Evolutionary conservation across 2,113 vertebrate genomes (phyloP), one percentile per base, ranked within the genome.

Genomic region (Carollia perspicillata): DNA sequence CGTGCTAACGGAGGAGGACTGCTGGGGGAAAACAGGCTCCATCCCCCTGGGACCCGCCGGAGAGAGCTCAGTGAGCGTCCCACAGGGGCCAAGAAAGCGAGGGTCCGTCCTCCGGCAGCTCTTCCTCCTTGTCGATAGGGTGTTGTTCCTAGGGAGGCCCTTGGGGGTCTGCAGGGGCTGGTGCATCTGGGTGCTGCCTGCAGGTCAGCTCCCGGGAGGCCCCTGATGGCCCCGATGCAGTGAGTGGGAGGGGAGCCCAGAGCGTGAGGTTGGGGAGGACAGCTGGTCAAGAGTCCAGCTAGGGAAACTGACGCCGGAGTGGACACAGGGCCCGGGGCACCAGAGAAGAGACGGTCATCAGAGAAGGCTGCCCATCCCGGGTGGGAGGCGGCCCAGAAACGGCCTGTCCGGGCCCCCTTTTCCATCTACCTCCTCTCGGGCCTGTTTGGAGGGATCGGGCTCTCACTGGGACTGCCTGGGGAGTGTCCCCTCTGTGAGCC

Each of bases 161-260:
- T 22, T 4, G 3, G 5, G 22, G 8, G 18, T 44, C 42, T 35
- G 4, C 11, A 17, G 42, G 37, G 28, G 37, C 8, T 8, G 0
- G 3, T 44, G 10, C 55, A 23, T 78, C 80, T 35, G 47, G 33
- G 5, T 83, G 17, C 18, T 65, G 10, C 28, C 8, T 83, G 23
- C 23, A 1, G 16, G 51, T 72, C 14, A 22, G 18, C 28, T 42
- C n/a, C 4, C 2, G 14, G 20, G 16, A 7, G 14, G 2, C 5
- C 6, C 3, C 68, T 12, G 23, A 7, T 2, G 8, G 17, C 71
- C 78, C 35, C 9, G 51, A 2, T n/a, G 5, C 28, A 33, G 0
- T 20, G 26, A 26, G 28, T 66, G 8, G 13, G 0, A 42, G 22
- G 3, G 42, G 71, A 78, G 42, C 23, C 14, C 22, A 5, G 35